Percentiles rank a stretch among this genome's conserved stretches.
Conservation (phyloP, 1,140 invertebrate genomes). For the Ctenoplectra terminalis region DNA sequence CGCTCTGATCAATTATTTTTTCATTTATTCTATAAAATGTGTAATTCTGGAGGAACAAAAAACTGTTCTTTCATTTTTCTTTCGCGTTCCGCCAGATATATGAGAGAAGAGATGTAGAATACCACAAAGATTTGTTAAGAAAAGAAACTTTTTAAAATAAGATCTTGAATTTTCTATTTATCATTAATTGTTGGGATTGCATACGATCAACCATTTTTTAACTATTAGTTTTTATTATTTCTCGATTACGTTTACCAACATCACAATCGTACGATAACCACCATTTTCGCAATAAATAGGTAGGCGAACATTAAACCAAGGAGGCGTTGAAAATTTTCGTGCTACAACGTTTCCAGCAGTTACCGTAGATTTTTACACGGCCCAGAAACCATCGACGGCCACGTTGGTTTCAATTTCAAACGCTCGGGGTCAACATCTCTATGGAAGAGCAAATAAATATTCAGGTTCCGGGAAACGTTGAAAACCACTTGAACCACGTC, state of each 20-base stretch:
- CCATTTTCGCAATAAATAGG: not conserved
- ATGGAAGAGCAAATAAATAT: conserved; percentile 40
- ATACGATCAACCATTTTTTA: too few relatives aligned
- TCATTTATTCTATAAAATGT: too few relatives aligned
- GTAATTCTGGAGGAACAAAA: too few relatives aligned
- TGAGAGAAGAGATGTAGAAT: too few relatives aligned
- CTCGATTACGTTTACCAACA: not conserved
- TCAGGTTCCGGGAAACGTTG: conserved; percentile 20
- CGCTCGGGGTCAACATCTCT: conserved; percentile 12
- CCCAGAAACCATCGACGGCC: conserved; percentile 7
- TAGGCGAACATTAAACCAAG: not conserved
- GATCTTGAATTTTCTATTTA: too few relatives aligned
- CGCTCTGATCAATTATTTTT: too few relatives aligned
- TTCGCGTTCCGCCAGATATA: too few relatives aligned
- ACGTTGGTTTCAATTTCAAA: conserved; percentile 42
- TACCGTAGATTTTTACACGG: conserved; percentile 6
- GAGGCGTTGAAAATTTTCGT: not conserved
- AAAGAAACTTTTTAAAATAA: too few relatives aligned
- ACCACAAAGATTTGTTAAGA: too few relatives aligned
- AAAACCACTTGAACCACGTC: conserved; percentile 38
- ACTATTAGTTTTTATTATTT: not conserved
- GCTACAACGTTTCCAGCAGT: not conserved
- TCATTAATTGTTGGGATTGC: too few relatives aligned
- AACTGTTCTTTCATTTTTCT: too few relatives aligned
- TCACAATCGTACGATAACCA: not conserved